Base-by-base conservation (phyloP, 2,113 vertebrate genomes). In the Aldabrachelys gigantea region DNA sequence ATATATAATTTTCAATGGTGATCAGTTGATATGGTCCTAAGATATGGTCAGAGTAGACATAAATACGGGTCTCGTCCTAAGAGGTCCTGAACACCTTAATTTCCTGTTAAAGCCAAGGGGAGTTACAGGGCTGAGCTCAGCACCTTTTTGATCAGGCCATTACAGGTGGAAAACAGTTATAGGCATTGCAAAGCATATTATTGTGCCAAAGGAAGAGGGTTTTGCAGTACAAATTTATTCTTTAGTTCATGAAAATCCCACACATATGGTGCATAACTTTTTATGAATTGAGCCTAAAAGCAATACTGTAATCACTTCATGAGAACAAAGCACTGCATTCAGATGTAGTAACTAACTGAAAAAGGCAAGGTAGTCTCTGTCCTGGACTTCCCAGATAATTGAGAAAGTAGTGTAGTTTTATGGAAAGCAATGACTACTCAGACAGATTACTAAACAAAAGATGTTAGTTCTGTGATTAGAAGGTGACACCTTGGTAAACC, bases 21-120 rank as follows among this genome's bases (percentile, higher is more conserved):
- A 84, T 1, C 3, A 53, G 2, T 80, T 69, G 5, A 17, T 2
- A 1, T 16, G 12, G 22, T 5, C 11, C 90, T 5, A 86, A 6
- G 57, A 27, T 38, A 52, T 8, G 5, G 9, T 78, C 53, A 85
- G 84, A 88, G 50, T 38, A 31, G 6, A 17, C 38, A 8, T 16
- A 84, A 8, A 41, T 50, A 3, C 38, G 9, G 27, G 21, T 17
- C 1, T 0, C 0, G 0, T 31, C 87, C 11, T 75, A 16, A 82
- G 85, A 86, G 1, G 17, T 86, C 59, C 24, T 1, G 2, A 69
- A 35, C 4, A 5, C 1, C 3, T 82, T 56, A 50, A 11, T 88
- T 94, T 2, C 0, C 22, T 54, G 13, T 3, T 8, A 7, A 84
- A 79, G 0, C 5, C 0, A 1, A 85, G 2, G 0, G 1, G 0